phyloP scores from a whole-genome alignment of 2,888 invertebrate genomes.

The Drosophila stalkeri region DNA sequence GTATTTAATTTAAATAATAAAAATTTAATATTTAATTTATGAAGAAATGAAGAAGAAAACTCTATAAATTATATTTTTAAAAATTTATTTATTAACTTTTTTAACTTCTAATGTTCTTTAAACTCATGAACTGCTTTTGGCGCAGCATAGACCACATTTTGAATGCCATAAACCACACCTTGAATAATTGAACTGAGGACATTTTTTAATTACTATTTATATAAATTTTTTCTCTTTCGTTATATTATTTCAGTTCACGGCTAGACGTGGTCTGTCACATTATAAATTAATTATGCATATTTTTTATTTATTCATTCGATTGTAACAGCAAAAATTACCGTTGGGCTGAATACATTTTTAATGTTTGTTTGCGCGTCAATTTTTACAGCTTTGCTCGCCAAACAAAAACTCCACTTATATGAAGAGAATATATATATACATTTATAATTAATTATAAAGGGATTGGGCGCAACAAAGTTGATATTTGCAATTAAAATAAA shows the following conservation, averaged over 20 bases:
- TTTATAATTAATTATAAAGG: slow-evolving; percentile 31
- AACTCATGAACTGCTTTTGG: not conserved
- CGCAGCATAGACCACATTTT: not conserved
- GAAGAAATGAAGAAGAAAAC: no score
- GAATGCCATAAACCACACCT: not conserved
- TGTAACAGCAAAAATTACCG: slow-evolving; percentile 14
- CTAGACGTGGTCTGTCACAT: slow-evolving; percentile 32
- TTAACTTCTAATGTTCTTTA: not conserved
- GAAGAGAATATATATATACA: not conserved
- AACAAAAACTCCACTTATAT: slow-evolving; percentile 7
- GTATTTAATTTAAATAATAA: no score
- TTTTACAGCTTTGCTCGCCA: not conserved
- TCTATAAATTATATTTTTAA: no score
- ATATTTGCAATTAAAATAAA: slow-evolving; percentile 8
- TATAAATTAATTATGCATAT: slow-evolving; percentile 43
- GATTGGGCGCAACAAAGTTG: not conserved
- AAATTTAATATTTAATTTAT: no score
- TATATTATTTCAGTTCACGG: not conserved
- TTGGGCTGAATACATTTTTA: slow-evolving; percentile 20
- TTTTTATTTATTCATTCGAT: slow-evolving; percentile 25
- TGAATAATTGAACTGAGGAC: slow-evolving; percentile 4
- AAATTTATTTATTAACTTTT: no score
- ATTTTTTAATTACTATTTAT: slow-evolving; percentile 41
- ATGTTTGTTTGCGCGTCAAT: slow-evolving; percentile 16
- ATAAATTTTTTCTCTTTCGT: not conserved